Percentiles rank a stretch among this genome's conserved stretches.
Conservation (phyloP, 2,797 vertebrate species). For the Rhinella marina region DNA sequence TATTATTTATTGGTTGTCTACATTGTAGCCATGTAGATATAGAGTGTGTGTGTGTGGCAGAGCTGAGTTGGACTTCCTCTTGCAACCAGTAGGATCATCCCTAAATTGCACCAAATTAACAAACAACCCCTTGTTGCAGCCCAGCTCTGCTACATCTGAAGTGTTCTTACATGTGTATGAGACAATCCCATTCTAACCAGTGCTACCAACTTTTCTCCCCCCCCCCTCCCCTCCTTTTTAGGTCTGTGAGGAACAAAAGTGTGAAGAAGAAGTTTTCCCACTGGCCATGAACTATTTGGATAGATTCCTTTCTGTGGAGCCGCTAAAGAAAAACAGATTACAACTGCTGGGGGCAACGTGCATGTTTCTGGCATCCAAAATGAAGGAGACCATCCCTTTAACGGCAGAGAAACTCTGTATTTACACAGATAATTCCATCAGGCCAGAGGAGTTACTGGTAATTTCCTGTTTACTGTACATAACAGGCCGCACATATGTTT, state of each 20-base stretch:
- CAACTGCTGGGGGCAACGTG: constrained; percentile 95
- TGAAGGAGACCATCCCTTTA: constrained; percentile 97
- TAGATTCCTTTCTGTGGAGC: constrained; percentile 93
- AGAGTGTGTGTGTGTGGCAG: too few species aligned
- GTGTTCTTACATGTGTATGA: neutral
- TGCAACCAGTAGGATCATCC: too few species aligned
- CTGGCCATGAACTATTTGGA: constrained; percentile 99
- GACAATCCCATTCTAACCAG: neutral
- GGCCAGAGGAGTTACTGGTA: constrained; percentile 93
- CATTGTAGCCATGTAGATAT: neutral
- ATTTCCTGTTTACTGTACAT: constrained; percentile 68
- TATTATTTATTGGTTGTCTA: neutral
- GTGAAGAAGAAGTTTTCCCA: constrained; percentile 97
- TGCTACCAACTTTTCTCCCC: constrained; percentile 8
- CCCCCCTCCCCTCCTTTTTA: constrained; percentile 68
- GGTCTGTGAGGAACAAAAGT: constrained; percentile 98
- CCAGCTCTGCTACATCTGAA: neutral
- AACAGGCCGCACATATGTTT: constrained; percentile 19
- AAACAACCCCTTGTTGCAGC: too few species aligned
- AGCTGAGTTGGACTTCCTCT: too few species aligned
- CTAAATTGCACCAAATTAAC: too few species aligned
- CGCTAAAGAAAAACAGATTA: constrained; percentile 88
- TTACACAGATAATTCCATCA: constrained; percentile 97
- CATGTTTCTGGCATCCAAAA: constrained; percentile 98
- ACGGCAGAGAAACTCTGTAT: constrained; percentile 96